Conservation (phyloP, 2,888 invertebrate species). For the Rugalucina vietnamica region DNA sequence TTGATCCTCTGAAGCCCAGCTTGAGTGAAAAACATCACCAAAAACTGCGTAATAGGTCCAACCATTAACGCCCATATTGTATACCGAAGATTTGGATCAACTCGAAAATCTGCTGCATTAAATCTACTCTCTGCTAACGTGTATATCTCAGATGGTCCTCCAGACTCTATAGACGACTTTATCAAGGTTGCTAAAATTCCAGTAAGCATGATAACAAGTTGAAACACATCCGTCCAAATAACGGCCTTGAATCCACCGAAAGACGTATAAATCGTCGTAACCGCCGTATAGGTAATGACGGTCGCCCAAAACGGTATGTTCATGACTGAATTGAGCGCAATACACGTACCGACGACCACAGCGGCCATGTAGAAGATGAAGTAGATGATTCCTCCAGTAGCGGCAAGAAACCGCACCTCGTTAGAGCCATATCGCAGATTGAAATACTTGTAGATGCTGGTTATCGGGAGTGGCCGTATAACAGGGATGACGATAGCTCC, state of each 20-base stretch:
- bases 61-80: constrained; percentile 31
- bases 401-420: constrained; percentile 22
- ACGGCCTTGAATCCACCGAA: constrained; percentile 45
- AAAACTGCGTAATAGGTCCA: constrained; percentile 25
- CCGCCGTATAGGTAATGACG: constrained; percentile 17
- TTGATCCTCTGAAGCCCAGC: constrained; percentile 40
- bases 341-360: constrained; percentile 34
- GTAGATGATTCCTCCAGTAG: constrained; percentile 20
- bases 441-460: constrained; percentile 47
- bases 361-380: constrained; percentile 43
- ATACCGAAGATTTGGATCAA: constrained; percentile 36
- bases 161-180: constrained; percentile 13
- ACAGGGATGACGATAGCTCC: constrained; percentile 33
- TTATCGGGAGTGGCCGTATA: constrained; percentile 35
- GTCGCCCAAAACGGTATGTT: constrained; percentile 42
- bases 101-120: constrained; percentile 13
- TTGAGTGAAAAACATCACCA: constrained; percentile 22
- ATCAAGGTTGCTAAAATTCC: constrained; percentile 38
- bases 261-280: constrained; percentile 37
- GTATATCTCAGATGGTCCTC: constrained; percentile 12
- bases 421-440: constrained; percentile 31
- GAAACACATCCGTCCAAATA: constrained; percentile 51
- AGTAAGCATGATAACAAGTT: constrained; percentile 34
- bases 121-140: constrained; percentile 20
- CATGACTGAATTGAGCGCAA: constrained; percentile 38